A percentile compares a stretch with the other conserved stretches of the same genome.
Evolutionary conservation across 2,797 vertebrate species (phyloP).

Genomic region (Acropternis orthonyx): DNA sequence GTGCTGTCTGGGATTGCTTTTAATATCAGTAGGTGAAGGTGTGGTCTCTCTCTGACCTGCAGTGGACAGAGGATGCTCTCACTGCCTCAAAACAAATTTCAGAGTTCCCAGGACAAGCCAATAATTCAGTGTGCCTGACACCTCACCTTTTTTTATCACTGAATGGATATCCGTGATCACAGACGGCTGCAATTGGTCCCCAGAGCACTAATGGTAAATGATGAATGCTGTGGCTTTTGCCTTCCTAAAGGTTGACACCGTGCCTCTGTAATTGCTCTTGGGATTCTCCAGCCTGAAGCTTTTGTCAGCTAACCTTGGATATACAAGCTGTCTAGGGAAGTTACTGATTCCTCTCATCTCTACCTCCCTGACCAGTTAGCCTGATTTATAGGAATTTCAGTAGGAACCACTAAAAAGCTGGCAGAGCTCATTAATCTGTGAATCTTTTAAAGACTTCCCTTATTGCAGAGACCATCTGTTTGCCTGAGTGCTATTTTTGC

Average conservation of each 20-base stretch:
- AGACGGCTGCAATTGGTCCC: background rate
- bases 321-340: background rate
- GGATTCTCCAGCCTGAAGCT: background rate
- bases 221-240: background rate
- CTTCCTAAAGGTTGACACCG: background rate
- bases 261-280: background rate
- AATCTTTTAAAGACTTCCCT: slow-evolving; percentile 9
- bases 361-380: background rate
- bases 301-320: slow-evolving; percentile 41
- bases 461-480: slow-evolving; percentile 21
- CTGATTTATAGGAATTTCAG: slow-evolving; percentile 47
- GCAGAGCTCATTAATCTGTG: background rate
- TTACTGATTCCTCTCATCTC: slow-evolving; percentile 7
- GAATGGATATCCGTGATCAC: background rate
- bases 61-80: background rate
- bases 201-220: background rate
- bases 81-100: background rate
- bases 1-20: background rate
- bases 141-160: background rate
- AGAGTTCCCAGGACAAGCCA: background rate
- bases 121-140: slow-evolving; percentile 25
- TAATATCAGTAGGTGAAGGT: background rate
- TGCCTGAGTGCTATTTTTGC: background rate
- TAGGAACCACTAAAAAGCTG: slow-evolving; percentile 8
- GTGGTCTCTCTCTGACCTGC: background rate